Evolutionary conservation across 2,888 invertebrate species (phyloP), one percentile per base, ranked within the genome.

Genomic region (Byasa hedistus): DNA sequence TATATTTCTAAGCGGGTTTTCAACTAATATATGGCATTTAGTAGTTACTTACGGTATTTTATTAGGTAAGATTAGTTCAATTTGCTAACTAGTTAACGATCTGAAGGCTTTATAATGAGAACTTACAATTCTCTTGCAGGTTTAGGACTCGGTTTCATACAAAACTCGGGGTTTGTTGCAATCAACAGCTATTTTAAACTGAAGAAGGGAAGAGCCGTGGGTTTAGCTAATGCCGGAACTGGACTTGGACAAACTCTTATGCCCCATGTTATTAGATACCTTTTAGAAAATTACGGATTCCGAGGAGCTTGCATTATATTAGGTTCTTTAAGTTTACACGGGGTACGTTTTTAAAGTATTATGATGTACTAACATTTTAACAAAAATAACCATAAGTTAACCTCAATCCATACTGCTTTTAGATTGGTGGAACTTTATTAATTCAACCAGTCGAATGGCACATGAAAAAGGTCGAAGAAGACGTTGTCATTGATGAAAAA

Each of bases 161-260:
- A 94, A 70, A 95, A 95, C 57, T 93, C 95, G 3, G 93, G 95
- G 39, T 95, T 96, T 81, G 93, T 95, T 75, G 94, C 94, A 39
- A 94, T 95, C 69, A 95, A 95, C 80, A 92, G 94, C 27, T 96
- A 95, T 82, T 96, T 96, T 78, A 93, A 91, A 67, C 88, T 90
- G 66, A 93, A 90, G 78, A 94, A 95, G 73, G 94, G 94, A 69
- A 92, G 94, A 54, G 96, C 96, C n/a, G 95, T 96, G 64, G 96
- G 96, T 2, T 86, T 96, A 39, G 94, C 95, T 0, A 93, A 96
- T 86, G 95, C 95, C 32, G 96, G 96, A 65, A 95, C 96, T 70
- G 95, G 96, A 68, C 83, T 95, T 32, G 96, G 96, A 3, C 95
- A 96, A 80, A 94, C 95, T 81, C 79, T 95, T 69, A 94, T 96